A percentile compares a stretch with the other conserved stretches of the same genome.
Conservation (phyloP, 2,888 invertebrate species). For the Agrochola lota region DNA sequence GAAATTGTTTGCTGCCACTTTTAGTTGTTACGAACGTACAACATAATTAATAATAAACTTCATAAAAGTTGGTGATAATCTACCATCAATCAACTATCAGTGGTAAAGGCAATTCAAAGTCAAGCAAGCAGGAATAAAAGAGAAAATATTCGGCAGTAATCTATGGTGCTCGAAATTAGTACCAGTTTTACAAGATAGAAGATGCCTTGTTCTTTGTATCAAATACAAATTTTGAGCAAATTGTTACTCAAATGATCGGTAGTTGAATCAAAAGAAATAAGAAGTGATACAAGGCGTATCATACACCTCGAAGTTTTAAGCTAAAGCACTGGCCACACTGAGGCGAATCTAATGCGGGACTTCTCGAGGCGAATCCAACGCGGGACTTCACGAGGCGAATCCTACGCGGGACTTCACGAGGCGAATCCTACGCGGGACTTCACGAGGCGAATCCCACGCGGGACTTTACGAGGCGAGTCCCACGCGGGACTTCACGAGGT, state of each 20-base stretch:
- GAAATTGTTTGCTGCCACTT: background rate
- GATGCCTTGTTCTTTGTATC: background rate
- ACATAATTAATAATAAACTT: constrained; percentile 11
- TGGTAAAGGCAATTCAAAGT: background rate
- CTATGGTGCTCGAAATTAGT: background rate
- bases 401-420: background rate
- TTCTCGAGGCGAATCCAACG: background rate
- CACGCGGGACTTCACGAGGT: too few species aligned
- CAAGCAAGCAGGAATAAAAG: background rate
- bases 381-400: background rate
- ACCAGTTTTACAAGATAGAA: background rate
- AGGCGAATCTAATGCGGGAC: background rate
- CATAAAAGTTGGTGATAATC: too few species aligned
- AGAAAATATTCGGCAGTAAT: background rate
- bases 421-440: background rate
- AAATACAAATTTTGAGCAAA: background rate
- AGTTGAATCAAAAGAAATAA: background rate
- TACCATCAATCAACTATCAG: too few species aligned
- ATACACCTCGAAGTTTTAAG: background rate
- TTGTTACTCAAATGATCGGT: background rate
- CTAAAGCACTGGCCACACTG: background rate
- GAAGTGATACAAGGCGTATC: background rate
- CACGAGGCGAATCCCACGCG: background rate
- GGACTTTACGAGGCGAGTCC: too few species aligned
- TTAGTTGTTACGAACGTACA: background rate